Evolutionary conservation across 2,888 invertebrate genomes (phyloP).

Genomic region (Phanerotoma sp.): DNA sequence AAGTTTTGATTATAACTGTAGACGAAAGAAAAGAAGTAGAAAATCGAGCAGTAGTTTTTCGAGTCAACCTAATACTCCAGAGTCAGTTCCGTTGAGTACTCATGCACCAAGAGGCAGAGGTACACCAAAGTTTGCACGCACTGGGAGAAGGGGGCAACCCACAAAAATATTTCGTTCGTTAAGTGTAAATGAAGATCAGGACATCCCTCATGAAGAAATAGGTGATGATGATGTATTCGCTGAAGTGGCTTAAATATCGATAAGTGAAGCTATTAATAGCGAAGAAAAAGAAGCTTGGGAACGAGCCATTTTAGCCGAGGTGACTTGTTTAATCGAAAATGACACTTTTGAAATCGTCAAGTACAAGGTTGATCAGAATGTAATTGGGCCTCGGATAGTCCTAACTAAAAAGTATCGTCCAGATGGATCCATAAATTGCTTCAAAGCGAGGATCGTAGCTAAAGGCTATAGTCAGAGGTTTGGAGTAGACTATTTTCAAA

Average conservation of each 20-base stretch:
- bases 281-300: not conserved
- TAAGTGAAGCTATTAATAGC: not conserved
- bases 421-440: too few relatives aligned
- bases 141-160: not conserved
- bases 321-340: not conserved
- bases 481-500: too few relatives aligned
- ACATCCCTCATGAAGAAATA: too few relatives aligned
- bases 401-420: too few relatives aligned
- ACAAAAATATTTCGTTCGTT: not conserved
- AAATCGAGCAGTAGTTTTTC: not conserved
- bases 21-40: not conserved
- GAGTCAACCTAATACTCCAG: too few relatives aligned
- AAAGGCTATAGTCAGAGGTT: too few relatives aligned
- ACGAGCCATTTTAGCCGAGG: not conserved
- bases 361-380: too few relatives aligned
- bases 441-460: constrained; percentile 3
- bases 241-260: not conserved
- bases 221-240: not conserved
- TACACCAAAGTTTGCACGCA: not conserved
- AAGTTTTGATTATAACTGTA: too few relatives aligned
- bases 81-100: not conserved
- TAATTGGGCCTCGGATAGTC: too few relatives aligned
- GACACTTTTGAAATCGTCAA: not conserved
- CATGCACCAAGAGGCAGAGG: not conserved
- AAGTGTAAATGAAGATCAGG: not conserved